phyloP scores from a whole-genome alignment of 2,797 vertebrate species.

The Tangara arthus region DNA sequence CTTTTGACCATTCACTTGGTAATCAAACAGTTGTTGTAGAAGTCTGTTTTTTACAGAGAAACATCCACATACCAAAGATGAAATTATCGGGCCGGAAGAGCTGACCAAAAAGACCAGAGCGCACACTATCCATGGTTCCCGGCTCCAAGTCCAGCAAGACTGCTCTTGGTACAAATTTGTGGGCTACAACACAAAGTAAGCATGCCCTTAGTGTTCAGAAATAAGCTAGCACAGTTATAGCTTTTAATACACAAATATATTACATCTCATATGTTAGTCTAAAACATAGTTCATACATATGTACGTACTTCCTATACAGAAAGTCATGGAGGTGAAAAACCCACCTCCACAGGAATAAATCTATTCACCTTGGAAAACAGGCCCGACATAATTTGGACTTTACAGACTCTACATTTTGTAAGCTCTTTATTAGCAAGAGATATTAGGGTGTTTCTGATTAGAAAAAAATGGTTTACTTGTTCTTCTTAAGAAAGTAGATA shows the following conservation, averaged over 20 bases:
- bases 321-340: background rate
- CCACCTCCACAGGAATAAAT: background rate
- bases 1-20: background rate
- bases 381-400: background rate
- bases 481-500: background rate
- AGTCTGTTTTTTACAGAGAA: background rate
- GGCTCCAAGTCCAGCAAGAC: constrained; percentile 87
- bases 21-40: background rate
- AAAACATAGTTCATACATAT: background rate
- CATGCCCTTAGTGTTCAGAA: background rate
- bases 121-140: constrained; percentile 88
- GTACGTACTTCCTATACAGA: background rate
- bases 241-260: background rate
- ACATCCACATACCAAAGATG: constrained; percentile 82
- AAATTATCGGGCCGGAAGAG: constrained; percentile 89
- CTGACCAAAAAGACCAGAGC: constrained; percentile 85
- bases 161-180: constrained; percentile 86
- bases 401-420: background rate
- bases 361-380: background rate
- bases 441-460: background rate
- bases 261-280: background rate
- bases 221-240: background rate
- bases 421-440: background rate
- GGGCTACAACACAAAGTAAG: constrained; percentile 72
- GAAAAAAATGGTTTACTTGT: background rate